Conservation (phyloP, 2,113 vertebrate species). For the Formicarius rufipectus region DNA sequence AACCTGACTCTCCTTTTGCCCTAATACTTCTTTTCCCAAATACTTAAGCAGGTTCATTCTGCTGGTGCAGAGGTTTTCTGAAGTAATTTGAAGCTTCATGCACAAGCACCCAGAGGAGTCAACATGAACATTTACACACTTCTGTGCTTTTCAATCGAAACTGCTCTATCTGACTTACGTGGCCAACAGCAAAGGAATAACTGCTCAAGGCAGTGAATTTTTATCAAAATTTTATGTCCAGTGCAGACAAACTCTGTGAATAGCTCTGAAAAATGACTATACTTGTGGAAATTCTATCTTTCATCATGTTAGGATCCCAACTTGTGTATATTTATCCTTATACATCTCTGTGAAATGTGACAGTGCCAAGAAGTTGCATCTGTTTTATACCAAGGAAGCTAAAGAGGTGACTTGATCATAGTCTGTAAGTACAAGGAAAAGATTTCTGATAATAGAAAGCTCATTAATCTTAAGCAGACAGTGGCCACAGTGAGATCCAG, state of each 20-base stretch:
- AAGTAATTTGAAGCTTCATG: not conserved
- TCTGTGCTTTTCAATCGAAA: not conserved
- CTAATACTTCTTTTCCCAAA: not conserved
- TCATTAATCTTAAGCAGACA: slow-evolving; percentile 27
- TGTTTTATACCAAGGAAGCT: not conserved
- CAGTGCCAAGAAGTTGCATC: not conserved
- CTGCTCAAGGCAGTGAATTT: not conserved
- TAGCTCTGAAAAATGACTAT: not conserved
- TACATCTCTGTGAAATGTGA: not conserved
- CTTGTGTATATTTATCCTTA: not conserved
- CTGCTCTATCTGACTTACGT: not conserved
- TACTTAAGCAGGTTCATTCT: not conserved
- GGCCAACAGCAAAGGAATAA: not conserved
- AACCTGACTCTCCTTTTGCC: not conserved
- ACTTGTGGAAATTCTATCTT: not conserved
- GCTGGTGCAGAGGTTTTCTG: not conserved
- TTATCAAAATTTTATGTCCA: not conserved
- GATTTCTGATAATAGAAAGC: slow-evolving; percentile 15
- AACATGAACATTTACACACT: not conserved
- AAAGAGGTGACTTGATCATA: slow-evolving; percentile 2
- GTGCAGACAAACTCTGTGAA: not conserved
- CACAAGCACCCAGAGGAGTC: not conserved
- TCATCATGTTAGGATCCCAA: not conserved
- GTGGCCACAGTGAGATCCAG: not conserved
- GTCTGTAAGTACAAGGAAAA: slow-evolving; percentile 9